Evolutionary conservation across 1,140 invertebrate species (phyloP), one percentile per base, ranked within the genome.

Genomic region (Plutomurus gul): DNA sequence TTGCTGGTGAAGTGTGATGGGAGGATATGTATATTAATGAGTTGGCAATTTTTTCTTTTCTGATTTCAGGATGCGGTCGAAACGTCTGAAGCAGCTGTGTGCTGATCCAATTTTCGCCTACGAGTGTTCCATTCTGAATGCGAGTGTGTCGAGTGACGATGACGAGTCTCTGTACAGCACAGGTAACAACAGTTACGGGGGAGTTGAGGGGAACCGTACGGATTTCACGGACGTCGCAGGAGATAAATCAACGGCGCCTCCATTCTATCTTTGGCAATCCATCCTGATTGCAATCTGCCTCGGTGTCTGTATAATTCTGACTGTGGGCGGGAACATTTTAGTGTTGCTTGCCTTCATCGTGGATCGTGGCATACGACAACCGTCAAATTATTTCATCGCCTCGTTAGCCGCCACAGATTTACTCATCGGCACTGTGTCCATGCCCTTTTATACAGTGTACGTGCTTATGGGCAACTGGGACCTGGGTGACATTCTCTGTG

Each of bases 381-480:
- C 98, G 2, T 98, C 96, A 85, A 99, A 99, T 88, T 99, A 99
- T 88, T 99, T 99, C 88, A 99, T 99, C 73, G 97, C 96, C 3
- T 99, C 97, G 0, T 89, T 99, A 47, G 98, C 98, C 25, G 95
- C 97, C 36, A 99, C 97, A 11, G 98, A 99, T 88, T 92, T 99
- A 88, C 90, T 99, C 77, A 99, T 99, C 87, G 98, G 98, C 91
- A 87, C 91, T 89, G 86, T 86, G 73, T 96, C 94, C 3, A 96
- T 99, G 93, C 96, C 96, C 20, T 97, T 98, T 87, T 98, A 96
- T 87, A 97, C 95, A 6, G 92, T 97, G 51, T 99, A 99, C 88
- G 93, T 99, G 47, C 88, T 99, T 73, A 95, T 94, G 89, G 95
- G 96, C 22, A 94, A 96, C 85, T 99, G 98, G 98, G 94, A 98